Percentiles rank a stretch among this genome's conserved stretches.
Conservation (phyloP, 2,888 invertebrate genomes). For the Caenorhabditis drosophilae region DNA sequence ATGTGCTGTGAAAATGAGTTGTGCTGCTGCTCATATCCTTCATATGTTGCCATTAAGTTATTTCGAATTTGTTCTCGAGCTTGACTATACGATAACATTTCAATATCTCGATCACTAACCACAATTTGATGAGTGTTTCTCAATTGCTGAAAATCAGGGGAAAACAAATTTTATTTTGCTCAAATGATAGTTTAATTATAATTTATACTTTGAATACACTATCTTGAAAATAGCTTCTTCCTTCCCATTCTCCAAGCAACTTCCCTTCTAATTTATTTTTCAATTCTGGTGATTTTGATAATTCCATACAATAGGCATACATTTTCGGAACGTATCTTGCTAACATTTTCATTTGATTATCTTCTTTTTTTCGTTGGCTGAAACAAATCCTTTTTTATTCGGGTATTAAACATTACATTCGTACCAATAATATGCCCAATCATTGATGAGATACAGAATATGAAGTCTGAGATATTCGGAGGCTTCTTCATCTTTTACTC, state of each 20-base stretch:
- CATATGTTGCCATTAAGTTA: slow-evolving; percentile 73
- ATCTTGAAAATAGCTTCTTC: slow-evolving; percentile 76
- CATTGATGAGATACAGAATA: slow-evolving; percentile 97
- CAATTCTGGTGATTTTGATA: slow-evolving; percentile 71
- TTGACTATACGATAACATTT: slow-evolving; percentile 9
- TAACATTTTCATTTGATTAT: slow-evolving; percentile 88
- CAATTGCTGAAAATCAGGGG: slow-evolving; percentile 74
- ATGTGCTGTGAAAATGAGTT: slow-evolving; percentile 75
- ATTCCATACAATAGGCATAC: slow-evolving; percentile 90
- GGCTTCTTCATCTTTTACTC: slow-evolving; percentile 76
- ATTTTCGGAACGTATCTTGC: slow-evolving; percentile 95
- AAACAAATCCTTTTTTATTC: slow-evolving; percentile 68
- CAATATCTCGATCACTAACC: slow-evolving; percentile 25
- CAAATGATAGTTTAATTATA: too few relatives aligned
- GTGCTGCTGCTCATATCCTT: slow-evolving; percentile 89
- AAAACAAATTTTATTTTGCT: neutral
- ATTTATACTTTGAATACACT: slow-evolving; percentile 63
- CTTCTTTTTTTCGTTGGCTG: slow-evolving; percentile 93
- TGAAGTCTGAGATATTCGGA: slow-evolving; percentile 91
- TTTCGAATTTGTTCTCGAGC: slow-evolving; percentile 14
- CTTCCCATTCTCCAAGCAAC: slow-evolving; percentile 90
- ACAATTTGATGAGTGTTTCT: slow-evolving; percentile 78
- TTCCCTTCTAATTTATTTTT: slow-evolving; percentile 77
- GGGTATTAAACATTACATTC: too few relatives aligned
- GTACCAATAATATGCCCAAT: slow-evolving; percentile 85